Conservation (phyloP, 1,140 invertebrate species). For the Penaeus indicus region DNA sequence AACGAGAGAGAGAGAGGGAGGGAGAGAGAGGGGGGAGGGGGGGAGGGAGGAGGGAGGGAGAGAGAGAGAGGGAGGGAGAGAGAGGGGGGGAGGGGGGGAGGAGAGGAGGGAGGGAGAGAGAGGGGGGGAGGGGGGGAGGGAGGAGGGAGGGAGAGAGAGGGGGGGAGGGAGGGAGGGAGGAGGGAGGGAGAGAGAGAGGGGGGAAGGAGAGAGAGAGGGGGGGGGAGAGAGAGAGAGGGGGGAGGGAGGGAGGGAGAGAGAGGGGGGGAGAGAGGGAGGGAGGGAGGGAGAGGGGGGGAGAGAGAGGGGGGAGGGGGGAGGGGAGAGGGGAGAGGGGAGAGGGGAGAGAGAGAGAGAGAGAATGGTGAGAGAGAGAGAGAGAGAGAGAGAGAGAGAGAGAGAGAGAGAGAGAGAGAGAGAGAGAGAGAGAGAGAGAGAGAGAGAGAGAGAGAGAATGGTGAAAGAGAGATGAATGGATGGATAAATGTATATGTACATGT, state of each 20-base stretch:
- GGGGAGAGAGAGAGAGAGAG: neutral
- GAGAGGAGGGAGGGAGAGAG: neutral
- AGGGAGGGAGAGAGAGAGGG: neutral
- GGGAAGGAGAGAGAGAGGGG: no score
- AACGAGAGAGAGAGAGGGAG: no score
- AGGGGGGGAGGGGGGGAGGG: neutral
- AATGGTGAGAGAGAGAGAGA: neutral
- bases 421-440: neutral
- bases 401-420: neutral
- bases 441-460: no score
- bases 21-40: neutral
- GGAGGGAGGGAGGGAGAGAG: neutral
- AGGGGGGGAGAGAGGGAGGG: neutral
- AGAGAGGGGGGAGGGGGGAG: neutral
- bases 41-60: no score
- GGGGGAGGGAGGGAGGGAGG: neutral
- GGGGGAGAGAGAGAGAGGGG: no score
- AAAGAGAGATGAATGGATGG: no score
- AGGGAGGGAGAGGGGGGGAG: neutral
- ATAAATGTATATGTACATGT: slow-evolving; percentile 41
- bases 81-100: neutral
- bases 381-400: neutral
- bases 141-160: neutral
- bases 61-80: neutral
- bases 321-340: neutral